Percentiles rank a stretch among this genome's conserved stretches.
phyloP scores from a whole-genome alignment of 2,797 vertebrate genomes.

The Silurus aristotelis region DNA sequence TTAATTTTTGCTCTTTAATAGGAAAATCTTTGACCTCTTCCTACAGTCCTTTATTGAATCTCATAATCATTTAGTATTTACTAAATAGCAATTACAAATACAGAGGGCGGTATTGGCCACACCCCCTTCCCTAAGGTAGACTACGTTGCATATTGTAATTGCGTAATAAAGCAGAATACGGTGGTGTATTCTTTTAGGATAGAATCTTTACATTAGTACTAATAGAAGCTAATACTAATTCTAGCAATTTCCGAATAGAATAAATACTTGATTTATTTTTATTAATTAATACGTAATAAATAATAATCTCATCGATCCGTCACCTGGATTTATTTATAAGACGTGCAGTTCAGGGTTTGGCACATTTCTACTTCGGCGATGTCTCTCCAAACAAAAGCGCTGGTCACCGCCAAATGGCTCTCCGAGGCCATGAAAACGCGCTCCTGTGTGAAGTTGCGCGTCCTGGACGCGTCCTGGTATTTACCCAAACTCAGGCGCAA shows the following conservation, averaged over 20 bases:
- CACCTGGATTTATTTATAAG: not conserved
- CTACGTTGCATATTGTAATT: not conserved
- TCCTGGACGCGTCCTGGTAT: slow-evolving; percentile 89
- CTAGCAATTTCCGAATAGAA: not conserved
- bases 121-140: not conserved
- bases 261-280: not conserved
- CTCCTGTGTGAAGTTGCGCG: slow-evolving; percentile 67
- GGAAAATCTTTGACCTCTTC: too few species aligned
- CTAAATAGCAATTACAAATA: too few species aligned
- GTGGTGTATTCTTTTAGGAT: not conserved
- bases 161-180: not conserved
- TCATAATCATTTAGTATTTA: not conserved
- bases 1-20: too few species aligned
- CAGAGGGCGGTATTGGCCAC: not conserved
- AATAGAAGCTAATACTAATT: not conserved
- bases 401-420: slow-evolving; percentile 82
- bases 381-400: slow-evolving; percentile 72
- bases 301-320: not conserved
- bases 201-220: not conserved
- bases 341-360: not conserved
- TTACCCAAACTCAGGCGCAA: slow-evolving; percentile 79
- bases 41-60: too few species aligned
- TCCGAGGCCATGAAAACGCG: slow-evolving; percentile 69
- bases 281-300: too few species aligned
- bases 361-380: slow-evolving; percentile 58